A percentile compares a stretch with the other conserved stretches of the same genome.
Conservation (phyloP, 2,113 vertebrate genomes). For the Coturnix japonica region DNA sequence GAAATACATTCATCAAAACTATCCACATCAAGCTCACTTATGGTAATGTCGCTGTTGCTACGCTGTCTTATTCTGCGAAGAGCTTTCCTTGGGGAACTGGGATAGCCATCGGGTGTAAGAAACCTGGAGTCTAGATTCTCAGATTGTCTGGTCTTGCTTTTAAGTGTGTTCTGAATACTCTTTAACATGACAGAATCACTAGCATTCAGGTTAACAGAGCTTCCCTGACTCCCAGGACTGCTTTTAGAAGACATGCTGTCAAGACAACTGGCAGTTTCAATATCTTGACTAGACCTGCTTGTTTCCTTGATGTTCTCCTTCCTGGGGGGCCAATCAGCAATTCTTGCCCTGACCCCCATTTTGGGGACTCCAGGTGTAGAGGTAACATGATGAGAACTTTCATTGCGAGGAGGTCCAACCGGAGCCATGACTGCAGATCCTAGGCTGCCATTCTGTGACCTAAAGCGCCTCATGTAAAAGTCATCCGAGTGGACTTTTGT, state of each 20-base stretch:
- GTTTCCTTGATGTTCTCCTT: conserved; percentile 87
- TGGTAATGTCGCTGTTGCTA: conserved; percentile 95
- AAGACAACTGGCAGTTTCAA: conserved; percentile 86
- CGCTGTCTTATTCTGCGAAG: conserved; percentile 90
- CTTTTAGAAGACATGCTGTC: conserved; percentile 85
- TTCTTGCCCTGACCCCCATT: conserved; percentile 95
- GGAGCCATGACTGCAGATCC: conserved; percentile 81
- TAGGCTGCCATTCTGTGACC: conserved; percentile 88
- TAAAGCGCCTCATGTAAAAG: conserved; percentile 91
- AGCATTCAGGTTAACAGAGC: conserved; percentile 86
- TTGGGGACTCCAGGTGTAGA: conserved; percentile 93
- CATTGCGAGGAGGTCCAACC: conserved; percentile 84
- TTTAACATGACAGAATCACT: conserved; percentile 93
- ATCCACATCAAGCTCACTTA: conserved; percentile 93
- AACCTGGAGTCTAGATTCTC: conserved; percentile 89
- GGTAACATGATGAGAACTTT: conserved; percentile 85
- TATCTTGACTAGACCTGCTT: conserved; percentile 83
- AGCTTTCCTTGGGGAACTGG: conserved; percentile 87
- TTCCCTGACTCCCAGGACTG: conserved; percentile 87
- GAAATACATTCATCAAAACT: conserved; percentile 91
- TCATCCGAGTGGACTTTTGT: conserved; percentile 90
- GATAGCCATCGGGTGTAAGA: conserved; percentile 89
- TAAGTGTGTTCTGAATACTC: conserved; percentile 92
- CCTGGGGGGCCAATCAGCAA: conserved; percentile 95
- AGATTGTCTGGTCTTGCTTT: conserved; percentile 84